Percentiles rank a stretch among this genome's conserved stretches.
These are phyloP conservation scores for Nyleta sp. DNA, from an alignment of 2,888 invertebrate genomes.

Conservation along the genomic window DNA sequence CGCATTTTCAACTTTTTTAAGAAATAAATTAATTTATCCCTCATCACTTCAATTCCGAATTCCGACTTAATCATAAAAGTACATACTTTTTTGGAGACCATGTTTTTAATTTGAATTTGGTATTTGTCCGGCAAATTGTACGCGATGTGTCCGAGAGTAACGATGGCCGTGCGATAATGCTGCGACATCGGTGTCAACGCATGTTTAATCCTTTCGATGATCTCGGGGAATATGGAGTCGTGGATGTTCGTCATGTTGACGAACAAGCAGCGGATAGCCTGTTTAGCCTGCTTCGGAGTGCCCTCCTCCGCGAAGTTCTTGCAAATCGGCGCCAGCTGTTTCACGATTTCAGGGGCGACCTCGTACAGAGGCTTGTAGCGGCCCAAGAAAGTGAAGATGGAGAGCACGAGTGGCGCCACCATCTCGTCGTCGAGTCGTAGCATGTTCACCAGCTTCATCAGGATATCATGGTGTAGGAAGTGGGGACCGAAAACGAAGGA, in stretches of 20 bases:
- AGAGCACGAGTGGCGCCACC: constrained; percentile 91
- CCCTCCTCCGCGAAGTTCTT: constrained; percentile 95
- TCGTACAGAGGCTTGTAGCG: constrained; percentile 93
- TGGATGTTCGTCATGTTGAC: constrained; percentile 89
- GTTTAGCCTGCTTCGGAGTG: constrained; percentile 97
- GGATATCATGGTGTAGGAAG: constrained; percentile 93
- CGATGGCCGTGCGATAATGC: constrained; percentile 96
- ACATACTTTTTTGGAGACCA: constrained; percentile 93
- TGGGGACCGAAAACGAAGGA: constrained; percentile 97
- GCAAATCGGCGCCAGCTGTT: constrained; percentile 92
- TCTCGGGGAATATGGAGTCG: constrained; percentile 91
- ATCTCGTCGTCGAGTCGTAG: constrained; percentile 91
- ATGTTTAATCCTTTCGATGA: constrained; percentile 90
- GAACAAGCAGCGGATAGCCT: constrained; percentile 96
- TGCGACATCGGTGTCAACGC: constrained; percentile 89
- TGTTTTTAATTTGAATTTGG: constrained; percentile 95
- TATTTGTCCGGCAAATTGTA: constrained; percentile 95
- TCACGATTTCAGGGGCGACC: constrained; percentile 89
- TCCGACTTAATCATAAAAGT: not conserved
- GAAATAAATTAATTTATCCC: no score
- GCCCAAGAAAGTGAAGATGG: constrained; percentile 93
- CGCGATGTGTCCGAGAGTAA: constrained; percentile 97
- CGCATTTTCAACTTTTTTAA: no score
- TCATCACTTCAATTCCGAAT: no score
- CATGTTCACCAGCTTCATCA: constrained; percentile 89